phyloP scores from a whole-genome alignment of 2,797 vertebrate species.

The Phalloptychus januarius region DNA sequence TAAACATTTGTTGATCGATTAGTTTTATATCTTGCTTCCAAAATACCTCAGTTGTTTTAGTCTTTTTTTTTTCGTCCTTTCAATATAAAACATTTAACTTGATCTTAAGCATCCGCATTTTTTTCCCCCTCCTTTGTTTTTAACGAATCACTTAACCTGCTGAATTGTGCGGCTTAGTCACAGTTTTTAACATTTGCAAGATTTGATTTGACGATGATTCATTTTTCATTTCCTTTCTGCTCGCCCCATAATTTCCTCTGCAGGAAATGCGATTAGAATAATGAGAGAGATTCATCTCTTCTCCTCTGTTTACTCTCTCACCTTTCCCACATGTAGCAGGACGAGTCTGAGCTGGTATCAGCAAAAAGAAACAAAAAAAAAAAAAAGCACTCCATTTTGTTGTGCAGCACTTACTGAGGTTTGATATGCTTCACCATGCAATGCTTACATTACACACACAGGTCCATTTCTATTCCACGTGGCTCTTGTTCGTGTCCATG shows the following conservation, averaged over 20 bases:
- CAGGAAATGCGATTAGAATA: slow-evolving; percentile 14
- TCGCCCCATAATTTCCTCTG: slow-evolving; percentile 27
- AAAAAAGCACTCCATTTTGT: too few species aligned
- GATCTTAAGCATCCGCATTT: not conserved
- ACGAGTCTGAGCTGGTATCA: slow-evolving; percentile 47
- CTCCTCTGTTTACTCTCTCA: slow-evolving; percentile 55
- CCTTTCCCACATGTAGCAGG: slow-evolving; percentile 69
- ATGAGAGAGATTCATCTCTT: slow-evolving; percentile 23
- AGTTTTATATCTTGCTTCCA: not conserved
- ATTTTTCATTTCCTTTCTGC: slow-evolving; percentile 31
- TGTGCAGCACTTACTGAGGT: not conserved
- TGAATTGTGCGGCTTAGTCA: not conserved
- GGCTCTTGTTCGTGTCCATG: slow-evolving; percentile 1
- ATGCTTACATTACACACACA: slow-evolving; percentile 6
- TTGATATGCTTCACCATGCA: slow-evolving; percentile 18
- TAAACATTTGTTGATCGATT: not conserved
- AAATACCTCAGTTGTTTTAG: not conserved
- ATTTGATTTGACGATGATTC: slow-evolving; percentile 49
- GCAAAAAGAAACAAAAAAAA: slow-evolving; percentile 17
- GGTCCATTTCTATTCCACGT: slow-evolving; percentile 2
- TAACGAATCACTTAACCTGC: not conserved
- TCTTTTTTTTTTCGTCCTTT: not conserved
- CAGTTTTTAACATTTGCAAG: not conserved
- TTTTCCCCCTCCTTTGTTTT: not conserved
- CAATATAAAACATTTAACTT: not conserved